Evolutionary conservation across 2,797 vertebrate genomes (phyloP).

Genomic region (Corythornis leucogaster): DNA sequence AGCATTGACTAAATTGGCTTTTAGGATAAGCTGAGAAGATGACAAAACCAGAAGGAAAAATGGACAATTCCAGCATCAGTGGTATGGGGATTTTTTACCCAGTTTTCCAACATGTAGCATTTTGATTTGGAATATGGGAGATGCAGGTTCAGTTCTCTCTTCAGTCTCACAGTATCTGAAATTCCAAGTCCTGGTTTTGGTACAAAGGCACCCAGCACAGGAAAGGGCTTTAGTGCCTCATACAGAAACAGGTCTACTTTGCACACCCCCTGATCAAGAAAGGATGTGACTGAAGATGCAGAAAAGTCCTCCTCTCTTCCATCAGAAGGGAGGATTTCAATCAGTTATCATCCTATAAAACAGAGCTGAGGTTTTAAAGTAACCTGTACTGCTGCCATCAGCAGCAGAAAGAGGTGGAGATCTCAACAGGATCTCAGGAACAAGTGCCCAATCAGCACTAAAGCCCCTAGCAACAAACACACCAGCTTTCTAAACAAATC

Average conservation of each 20-base stretch:
- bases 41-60: neutral
- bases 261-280: neutral
- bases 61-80: neutral
- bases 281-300: neutral
- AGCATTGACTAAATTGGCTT: neutral
- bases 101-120: neutral
- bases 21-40: neutral
- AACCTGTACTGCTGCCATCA: neutral
- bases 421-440: neutral
- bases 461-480: neutral
- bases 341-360: neutral
- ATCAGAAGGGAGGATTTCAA: neutral
- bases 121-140: neutral
- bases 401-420: neutral
- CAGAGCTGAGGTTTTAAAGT: neutral
- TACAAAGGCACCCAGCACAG: neutral
- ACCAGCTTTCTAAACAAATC: neutral
- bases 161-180: neutral
- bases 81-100: rapidly evolving
- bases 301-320: neutral
- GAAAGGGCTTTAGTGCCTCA: neutral
- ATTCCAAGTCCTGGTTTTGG: neutral
- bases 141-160: neutral
- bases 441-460: neutral
- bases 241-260: neutral